Base-by-base conservation (phyloP, 1,140 invertebrate genomes). In the Bicyclus anynana region DNA sequence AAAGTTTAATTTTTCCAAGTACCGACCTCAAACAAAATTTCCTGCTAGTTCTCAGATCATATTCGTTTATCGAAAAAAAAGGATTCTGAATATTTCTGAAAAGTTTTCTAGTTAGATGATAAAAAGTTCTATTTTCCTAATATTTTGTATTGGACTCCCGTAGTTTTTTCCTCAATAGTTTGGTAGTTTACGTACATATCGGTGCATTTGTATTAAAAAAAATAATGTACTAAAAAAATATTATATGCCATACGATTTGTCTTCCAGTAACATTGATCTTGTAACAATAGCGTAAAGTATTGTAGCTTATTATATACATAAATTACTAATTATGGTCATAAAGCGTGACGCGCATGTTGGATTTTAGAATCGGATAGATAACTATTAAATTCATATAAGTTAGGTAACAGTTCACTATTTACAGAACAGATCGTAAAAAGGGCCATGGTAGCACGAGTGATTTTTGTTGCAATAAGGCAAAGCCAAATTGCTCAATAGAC, bases 171-270 rank as follows among this genome's bases (percentile, higher is more conserved):
- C 65, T 77, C 69, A 73, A 79, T 82, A 82, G 73, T 80, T 82
- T 74, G 46, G 59, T 84, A 84, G 80, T 33, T 33, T 69, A 80
- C 71, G 69, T 76, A 75, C 62, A 72, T 77, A 74, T 84, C 74
- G 82, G 80, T 85, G 80, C 75, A 76, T 84, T 80, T 79, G 68
- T 83, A 83, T 78, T 80, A 70, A 81, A 80, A 70, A 81, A 80
- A 74, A 72, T 69, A 73, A 80, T 77, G 70, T 82, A 82, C 74
- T 82, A 86, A 83, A 57, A 83, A 57, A 78, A 84, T 85, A 86
- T 85, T 83, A 71, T 85, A 85, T 80, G 82, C 84, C 84, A 85
- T 87, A 87, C 81, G 74, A 87, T 84, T 87, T 85, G 82, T 87
- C 84, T 87, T 87, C 84, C 84, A 87, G 69, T 84, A 87, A 85